Conservation (phyloP, 1,140 invertebrate species). For the Musca domestica region DNA sequence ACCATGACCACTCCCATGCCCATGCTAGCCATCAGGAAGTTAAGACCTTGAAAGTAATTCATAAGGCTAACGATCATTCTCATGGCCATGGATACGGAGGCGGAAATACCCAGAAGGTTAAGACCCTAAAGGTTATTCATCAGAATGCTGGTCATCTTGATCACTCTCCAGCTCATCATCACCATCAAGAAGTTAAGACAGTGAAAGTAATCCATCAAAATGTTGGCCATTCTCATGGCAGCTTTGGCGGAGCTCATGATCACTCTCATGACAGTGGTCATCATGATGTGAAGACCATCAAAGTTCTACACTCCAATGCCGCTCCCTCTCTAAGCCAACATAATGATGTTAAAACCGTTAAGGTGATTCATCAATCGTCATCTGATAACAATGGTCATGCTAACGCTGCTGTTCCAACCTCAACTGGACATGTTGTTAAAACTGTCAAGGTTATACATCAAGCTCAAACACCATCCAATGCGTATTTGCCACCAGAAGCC, state of each 20-base stretch:
- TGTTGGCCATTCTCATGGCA: neutral
- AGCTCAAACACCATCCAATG: too few relatives aligned
- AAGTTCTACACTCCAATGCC: neutral
- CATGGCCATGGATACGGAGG: too few relatives aligned
- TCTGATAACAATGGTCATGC: neutral
- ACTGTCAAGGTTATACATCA: neutral
- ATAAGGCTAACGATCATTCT: neutral
- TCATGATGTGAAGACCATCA: neutral
- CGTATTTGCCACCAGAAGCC: too few relatives aligned
- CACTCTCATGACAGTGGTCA: neutral
- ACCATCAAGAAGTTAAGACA: slow-evolving; percentile 15
- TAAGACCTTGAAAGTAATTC: neutral
- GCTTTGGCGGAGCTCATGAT: too few relatives aligned
- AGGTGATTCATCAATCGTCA: slow-evolving; percentile 21
- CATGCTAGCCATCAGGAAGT: slow-evolving; percentile 19
- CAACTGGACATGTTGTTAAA: too few relatives aligned
- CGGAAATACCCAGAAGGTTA: neutral
- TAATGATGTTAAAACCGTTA: slow-evolving; percentile 11
- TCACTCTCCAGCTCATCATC: neutral
- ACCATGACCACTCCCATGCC: too few relatives aligned
- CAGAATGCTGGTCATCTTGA: slow-evolving; percentile 14
- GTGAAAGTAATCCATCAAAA: slow-evolving; percentile 11
- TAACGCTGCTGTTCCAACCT: too few relatives aligned
- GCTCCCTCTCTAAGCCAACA: neutral
- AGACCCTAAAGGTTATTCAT: slow-evolving; percentile 1